phyloP scores from a whole-genome alignment of 2,797 vertebrate genomes.

The Dipus sagitta region DNA sequence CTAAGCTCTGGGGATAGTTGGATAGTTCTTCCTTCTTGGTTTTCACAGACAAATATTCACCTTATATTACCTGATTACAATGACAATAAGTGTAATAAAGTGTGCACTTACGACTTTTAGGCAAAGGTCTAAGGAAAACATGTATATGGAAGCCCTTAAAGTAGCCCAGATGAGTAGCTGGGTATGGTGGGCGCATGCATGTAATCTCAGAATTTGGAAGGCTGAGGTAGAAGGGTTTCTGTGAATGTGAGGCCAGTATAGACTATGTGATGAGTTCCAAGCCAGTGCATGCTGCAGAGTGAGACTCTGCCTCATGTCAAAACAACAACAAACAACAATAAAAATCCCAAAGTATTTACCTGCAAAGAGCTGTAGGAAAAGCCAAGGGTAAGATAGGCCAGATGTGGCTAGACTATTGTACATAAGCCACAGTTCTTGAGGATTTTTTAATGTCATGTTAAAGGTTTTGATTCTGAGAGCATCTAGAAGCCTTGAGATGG shows the following conservation, averaged over 20 bases:
- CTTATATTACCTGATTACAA: background rate
- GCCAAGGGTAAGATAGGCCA: background rate
- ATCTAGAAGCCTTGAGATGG: background rate
- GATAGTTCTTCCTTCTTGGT: background rate
- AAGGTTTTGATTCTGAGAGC: background rate
- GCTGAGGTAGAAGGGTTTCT: background rate
- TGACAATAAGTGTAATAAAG: background rate
- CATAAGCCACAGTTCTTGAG: background rate
- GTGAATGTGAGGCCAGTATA: background rate
- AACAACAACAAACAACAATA: background rate
- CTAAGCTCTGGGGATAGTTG: background rate
- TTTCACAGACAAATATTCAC: background rate
- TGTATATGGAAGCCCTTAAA: background rate
- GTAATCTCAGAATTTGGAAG: background rate
- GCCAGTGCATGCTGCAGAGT: background rate
- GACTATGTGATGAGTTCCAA: too few relatives aligned
- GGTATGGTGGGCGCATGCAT: background rate
- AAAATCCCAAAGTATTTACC: background rate
- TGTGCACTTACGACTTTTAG: background rate
- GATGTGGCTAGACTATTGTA: background rate
- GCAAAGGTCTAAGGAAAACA: background rate
- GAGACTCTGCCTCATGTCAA: background rate
- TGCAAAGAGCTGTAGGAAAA: background rate
- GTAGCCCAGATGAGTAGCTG: background rate
- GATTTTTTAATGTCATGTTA: background rate